Percentiles rank a stretch among this genome's conserved stretches.
phyloP scores from a whole-genome alignment of 2,113 vertebrate genomes.

The Choloepus hoffmanni region DNA sequence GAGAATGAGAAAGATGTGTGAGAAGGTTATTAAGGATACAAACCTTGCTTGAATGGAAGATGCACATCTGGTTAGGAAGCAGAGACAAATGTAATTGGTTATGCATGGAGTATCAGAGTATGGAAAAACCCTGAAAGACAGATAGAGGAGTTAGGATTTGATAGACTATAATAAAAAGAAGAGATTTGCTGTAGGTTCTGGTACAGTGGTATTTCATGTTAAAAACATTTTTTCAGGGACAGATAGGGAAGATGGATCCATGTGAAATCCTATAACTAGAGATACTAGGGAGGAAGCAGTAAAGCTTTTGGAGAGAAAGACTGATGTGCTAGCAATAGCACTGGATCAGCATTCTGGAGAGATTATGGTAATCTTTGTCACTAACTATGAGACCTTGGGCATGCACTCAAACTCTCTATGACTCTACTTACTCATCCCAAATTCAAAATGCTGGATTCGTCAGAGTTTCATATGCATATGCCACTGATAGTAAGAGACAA shows the following conservation, averaged over 20 bases:
- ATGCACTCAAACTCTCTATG: background rate
- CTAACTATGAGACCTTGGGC: background rate
- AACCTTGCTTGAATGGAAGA: background rate
- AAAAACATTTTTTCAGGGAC: background rate
- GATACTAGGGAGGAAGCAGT: background rate
- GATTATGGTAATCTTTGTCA: background rate
- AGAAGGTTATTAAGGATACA: background rate
- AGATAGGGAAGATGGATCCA: background rate
- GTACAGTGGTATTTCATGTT: background rate
- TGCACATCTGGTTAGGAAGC: background rate
- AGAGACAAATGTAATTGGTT: background rate
- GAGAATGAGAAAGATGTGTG: background rate
- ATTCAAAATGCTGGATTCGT: background rate
- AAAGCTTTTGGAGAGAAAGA: background rate
- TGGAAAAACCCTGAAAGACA: background rate
- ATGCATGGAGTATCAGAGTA: background rate
- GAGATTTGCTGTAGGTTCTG: background rate
- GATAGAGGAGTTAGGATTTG: background rate
- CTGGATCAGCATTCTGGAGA: background rate
- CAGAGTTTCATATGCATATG: background rate
- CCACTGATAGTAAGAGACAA: background rate
- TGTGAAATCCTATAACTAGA: background rate
- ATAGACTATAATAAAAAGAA: background rate
- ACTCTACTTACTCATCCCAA: background rate
- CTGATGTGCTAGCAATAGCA: background rate